Conservation (phyloP, 2,888 invertebrate genomes). For the Scelioninae gen. 2 region DNA sequence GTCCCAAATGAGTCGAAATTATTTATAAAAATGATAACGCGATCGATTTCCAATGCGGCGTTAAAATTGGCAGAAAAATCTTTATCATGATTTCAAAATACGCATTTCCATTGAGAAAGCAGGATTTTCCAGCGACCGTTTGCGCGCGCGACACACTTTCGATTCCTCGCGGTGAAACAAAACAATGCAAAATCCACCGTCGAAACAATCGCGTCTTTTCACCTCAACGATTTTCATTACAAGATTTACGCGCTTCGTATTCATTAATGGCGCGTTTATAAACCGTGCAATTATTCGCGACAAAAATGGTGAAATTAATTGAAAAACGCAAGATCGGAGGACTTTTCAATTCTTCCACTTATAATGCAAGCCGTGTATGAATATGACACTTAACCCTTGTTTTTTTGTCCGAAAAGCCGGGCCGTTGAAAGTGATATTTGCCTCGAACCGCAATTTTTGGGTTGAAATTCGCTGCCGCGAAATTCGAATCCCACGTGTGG, state of each 20-base stretch:
- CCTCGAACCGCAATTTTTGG: too few relatives aligned
- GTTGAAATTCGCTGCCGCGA: too few relatives aligned
- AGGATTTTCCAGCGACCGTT: conserved; percentile 7
- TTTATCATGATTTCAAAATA: conserved; percentile 13
- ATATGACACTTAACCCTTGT: too few relatives aligned
- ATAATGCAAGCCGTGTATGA: too few relatives aligned
- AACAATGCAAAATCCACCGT: conserved; percentile 9
- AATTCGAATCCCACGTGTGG: too few relatives aligned
- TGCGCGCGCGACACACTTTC: conserved; percentile 21
- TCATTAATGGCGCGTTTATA: conserved; percentile 1
- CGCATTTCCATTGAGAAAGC: conserved; percentile 32
- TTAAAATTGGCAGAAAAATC: conserved; percentile 19
- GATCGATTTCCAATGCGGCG: conserved; percentile 20
- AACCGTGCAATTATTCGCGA: too few relatives aligned
- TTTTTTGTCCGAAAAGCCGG: too few relatives aligned
- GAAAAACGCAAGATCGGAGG: too few relatives aligned
- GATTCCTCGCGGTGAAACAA: conserved; percentile 10
- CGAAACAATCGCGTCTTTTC: conserved; percentile 4
- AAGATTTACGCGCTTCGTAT: background rate
- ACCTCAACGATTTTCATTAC: background rate
- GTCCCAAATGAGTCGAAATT: too few relatives aligned
- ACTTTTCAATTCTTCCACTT: too few relatives aligned
- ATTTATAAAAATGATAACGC: conserved; percentile 30
- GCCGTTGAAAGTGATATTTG: too few relatives aligned
- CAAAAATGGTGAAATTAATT: too few relatives aligned